Conservation (phyloP, 1,140 invertebrate species). For the Drosophila nannoptera region DNA sequence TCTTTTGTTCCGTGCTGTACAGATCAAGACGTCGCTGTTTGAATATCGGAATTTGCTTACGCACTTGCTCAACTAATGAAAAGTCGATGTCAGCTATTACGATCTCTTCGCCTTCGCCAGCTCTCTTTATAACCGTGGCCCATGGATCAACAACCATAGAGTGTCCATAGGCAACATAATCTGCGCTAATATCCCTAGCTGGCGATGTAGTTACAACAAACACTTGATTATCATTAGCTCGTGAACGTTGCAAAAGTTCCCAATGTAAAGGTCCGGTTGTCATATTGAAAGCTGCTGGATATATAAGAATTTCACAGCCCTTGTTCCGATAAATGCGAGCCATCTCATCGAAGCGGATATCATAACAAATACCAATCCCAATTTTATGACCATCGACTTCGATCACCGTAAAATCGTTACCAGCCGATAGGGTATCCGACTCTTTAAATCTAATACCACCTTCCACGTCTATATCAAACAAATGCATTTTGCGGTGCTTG, state of each 20-base stretch:
- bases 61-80: slow-evolving; percentile 85
- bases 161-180: slow-evolving; percentile 94
- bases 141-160: slow-evolving; percentile 92
- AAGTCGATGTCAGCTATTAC: slow-evolving; percentile 90
- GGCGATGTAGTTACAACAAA: slow-evolving; percentile 88
- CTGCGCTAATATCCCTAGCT: slow-evolving; percentile 85
- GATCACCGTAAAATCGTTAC: slow-evolving; percentile 88
- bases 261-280: slow-evolving; percentile 96
- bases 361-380: slow-evolving; percentile 96
- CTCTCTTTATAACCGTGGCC: slow-evolving; percentile 87
- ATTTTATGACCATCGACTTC: slow-evolving; percentile 87
- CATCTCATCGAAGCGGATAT: slow-evolving; percentile 94
- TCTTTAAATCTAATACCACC: slow-evolving; percentile 96
- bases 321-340: slow-evolving; percentile 89
- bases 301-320: slow-evolving; percentile 91
- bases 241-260: slow-evolving; percentile 88
- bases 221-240: slow-evolving; percentile 92
- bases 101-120: slow-evolving; percentile 86
- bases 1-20: slow-evolving; percentile 83
- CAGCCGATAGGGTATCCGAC: slow-evolving; percentile 89
- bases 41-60: slow-evolving; percentile 89
- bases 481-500: slow-evolving; percentile 91
- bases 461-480: slow-evolving; percentile 97
- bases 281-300: slow-evolving; percentile 97
- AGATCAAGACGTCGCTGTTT: slow-evolving; percentile 89